These are phyloP conservation scores for Bombylius major DNA, from an alignment of 2,888 invertebrate species.

Conservation along the genomic window DNA sequence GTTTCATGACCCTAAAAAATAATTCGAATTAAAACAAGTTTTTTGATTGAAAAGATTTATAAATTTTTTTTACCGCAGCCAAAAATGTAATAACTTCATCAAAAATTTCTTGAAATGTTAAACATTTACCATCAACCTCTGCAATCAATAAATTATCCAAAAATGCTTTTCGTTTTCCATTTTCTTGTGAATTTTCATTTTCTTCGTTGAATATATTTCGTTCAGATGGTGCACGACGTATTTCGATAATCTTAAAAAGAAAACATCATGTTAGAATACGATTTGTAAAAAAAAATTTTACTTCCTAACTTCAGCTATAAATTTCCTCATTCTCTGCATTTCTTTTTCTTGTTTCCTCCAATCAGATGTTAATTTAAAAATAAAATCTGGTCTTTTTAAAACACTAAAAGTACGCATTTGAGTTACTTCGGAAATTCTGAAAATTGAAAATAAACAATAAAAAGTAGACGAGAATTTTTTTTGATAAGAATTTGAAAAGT, in stretches of 20 bases:
- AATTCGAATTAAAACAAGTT: too few relatives aligned
- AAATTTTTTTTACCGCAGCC: slow-evolving; percentile 22
- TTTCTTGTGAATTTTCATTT: slow-evolving; percentile 41
- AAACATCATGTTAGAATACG: not conserved
- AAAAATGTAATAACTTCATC: slow-evolving; percentile 80
- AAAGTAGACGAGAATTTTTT: slow-evolving; percentile 23
- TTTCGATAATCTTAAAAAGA: too few relatives aligned
- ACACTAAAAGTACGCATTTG: slow-evolving; percentile 34
- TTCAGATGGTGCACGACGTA: too few relatives aligned
- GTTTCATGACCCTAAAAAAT: slow-evolving; percentile 61
- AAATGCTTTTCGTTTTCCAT: slow-evolving; percentile 76
- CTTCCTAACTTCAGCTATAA: slow-evolving; percentile 40
- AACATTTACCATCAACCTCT: slow-evolving; percentile 57
- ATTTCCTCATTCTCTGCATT: slow-evolving; percentile 39
- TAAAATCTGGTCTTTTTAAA: slow-evolving; percentile 27
- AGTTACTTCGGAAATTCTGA: slow-evolving; percentile 29
- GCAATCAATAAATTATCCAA: slow-evolving; percentile 80
- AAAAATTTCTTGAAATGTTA: slow-evolving; percentile 67
- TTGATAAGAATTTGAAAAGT: too few relatives aligned
- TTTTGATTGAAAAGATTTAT: too few relatives aligned
- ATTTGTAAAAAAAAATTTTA: slow-evolving; percentile 15
- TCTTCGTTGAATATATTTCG: not conserved
- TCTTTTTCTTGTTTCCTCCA: slow-evolving; percentile 43
- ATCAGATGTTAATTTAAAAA: slow-evolving; percentile 40
- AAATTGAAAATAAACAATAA: not conserved